Conservation (phyloP, 2,113 vertebrate genomes). For the Axis porcinus region DNA sequence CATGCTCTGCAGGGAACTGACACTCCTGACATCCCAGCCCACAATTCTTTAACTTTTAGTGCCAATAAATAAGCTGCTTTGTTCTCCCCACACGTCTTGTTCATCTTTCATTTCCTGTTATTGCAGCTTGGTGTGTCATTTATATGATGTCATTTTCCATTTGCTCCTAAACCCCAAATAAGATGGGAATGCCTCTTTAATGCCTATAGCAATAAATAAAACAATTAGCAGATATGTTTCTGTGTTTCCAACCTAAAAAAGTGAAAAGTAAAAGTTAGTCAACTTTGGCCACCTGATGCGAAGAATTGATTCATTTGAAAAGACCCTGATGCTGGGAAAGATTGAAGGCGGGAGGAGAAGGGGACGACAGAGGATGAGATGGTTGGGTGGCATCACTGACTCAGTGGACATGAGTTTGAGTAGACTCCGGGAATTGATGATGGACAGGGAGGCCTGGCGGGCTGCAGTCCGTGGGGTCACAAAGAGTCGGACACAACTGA, state of each 20-base stretch:
- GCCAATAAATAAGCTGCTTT: background rate
- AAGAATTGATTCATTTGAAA: background rate
- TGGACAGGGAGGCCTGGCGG: background rate
- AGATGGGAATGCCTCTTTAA: background rate
- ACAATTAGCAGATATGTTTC: constrained; percentile 6
- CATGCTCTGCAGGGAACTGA: background rate
- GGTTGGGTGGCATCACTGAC: background rate
- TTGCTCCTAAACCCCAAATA: background rate
- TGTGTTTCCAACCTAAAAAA: constrained; percentile 21
- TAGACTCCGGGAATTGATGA: background rate
- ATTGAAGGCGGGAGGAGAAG: background rate
- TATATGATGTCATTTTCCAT: constrained; percentile 3
- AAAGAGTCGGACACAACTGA: background rate
- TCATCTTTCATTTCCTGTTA: constrained; percentile 26
- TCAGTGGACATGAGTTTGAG: background rate
- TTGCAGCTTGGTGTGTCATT: background rate
- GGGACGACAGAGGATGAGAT: background rate
- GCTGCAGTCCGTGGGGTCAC: background rate
- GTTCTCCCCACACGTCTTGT: background rate
- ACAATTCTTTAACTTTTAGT: constrained; percentile 19
- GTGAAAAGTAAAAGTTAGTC: background rate
- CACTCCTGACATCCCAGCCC: background rate
- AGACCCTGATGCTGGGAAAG: background rate
- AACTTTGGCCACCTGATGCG: background rate
- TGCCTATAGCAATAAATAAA: background rate